Evolutionary conservation across 2,888 invertebrate species (phyloP).

Genomic region (Tenodera sinensis): DNA sequence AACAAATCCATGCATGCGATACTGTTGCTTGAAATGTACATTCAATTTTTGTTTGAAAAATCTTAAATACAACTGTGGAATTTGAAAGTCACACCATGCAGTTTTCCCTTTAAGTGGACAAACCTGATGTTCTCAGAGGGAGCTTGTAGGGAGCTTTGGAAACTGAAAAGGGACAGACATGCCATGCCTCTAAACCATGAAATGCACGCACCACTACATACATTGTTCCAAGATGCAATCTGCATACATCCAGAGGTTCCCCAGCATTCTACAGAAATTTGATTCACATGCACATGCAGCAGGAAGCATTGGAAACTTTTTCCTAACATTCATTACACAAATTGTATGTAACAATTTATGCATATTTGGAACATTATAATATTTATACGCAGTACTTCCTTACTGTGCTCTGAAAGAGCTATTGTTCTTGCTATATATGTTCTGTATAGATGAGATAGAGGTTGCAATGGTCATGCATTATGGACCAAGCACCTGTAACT

Average conservation of each 20-base stretch:
- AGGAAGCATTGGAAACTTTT: neutral
- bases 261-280: neutral
- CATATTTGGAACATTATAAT: too few relatives aligned
- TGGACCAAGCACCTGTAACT: too few relatives aligned
- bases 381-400: too few relatives aligned
- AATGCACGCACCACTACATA: neutral
- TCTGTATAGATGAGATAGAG: too few relatives aligned
- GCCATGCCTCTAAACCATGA: neutral
- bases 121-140: neutral
- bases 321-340: neutral
- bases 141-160: neutral
- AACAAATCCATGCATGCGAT: neutral
- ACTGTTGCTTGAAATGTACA: neutral
- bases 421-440: too few relatives aligned
- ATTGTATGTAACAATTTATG: neutral
- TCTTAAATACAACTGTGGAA: neutral
- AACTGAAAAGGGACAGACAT: neutral
- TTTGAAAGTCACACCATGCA: neutral
- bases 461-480: too few relatives aligned
- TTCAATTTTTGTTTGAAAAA: neutral
- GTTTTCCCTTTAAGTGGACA: neutral
- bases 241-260: neutral
- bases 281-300: neutral
- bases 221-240: neutral
- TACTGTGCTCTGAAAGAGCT: too few relatives aligned